These are phyloP conservation scores for Dryadula phaetusa DNA, from an alignment of 2,888 invertebrate genomes.

Conservation along the genomic window DNA sequence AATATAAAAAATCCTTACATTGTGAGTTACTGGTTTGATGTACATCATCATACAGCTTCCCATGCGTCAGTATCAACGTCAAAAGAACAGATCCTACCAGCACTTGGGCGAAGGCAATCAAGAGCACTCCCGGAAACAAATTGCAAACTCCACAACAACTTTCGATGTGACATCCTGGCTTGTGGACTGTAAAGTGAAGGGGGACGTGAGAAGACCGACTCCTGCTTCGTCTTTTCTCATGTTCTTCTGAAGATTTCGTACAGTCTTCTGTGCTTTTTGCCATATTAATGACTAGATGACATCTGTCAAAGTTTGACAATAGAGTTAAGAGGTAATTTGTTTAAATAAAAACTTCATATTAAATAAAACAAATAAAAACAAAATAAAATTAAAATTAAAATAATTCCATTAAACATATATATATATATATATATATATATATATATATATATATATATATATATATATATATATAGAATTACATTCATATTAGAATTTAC, in stretches of 20 bases:
- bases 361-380: background rate
- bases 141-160: conserved; percentile 79
- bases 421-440: too few species aligned
- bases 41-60: conserved; percentile 71
- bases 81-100: conserved; percentile 68
- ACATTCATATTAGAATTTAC: too few species aligned
- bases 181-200: conserved; percentile 70
- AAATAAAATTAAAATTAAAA: too few species aligned
- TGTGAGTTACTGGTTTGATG: conserved; percentile 63
- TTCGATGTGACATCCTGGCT: conserved; percentile 72
- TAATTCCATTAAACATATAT: too few species aligned
- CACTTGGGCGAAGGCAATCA: conserved; percentile 73
- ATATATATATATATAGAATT: too few species aligned
- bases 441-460: too few species aligned
- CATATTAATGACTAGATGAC: conserved; percentile 33
- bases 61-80: conserved; percentile 68
- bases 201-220: conserved; percentile 77
- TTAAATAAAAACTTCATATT: background rate
- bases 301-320: background rate
- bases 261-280: conserved; percentile 43
- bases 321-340: background rate
- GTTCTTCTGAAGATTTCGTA: conserved; percentile 46
- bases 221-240: conserved; percentile 55
- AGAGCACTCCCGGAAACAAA: conserved; percentile 74
- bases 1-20: conserved; percentile 55